A percentile compares a stretch with the other conserved stretches of the same genome.
These are phyloP conservation scores for Colletes collaris DNA, from an alignment of 2,888 invertebrate genomes.

Conservation along the genomic window DNA sequence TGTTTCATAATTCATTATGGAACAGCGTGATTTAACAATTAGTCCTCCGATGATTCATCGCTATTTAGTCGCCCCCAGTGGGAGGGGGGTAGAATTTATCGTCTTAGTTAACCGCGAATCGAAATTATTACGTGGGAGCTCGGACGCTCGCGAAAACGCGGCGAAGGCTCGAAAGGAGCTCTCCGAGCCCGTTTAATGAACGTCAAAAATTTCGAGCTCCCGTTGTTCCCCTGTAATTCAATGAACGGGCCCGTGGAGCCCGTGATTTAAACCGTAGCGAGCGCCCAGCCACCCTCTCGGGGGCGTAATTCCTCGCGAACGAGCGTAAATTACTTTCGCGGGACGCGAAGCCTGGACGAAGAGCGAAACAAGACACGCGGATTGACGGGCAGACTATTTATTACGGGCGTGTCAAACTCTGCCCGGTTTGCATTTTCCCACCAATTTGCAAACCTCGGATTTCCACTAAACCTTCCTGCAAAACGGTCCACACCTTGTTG, in stretches of 20 bases:
- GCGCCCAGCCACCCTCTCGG: not conserved
- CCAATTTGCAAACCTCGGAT: too few relatives aligned
- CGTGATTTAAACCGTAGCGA: slow-evolving; percentile 16
- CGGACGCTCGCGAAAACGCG: not conserved
- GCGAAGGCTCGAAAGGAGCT: slow-evolving; percentile 5
- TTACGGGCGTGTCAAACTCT: too few relatives aligned
- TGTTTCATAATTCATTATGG: slow-evolving; percentile 46
- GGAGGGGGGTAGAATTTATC: slow-evolving; percentile 42
- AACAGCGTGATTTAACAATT: slow-evolving; percentile 56
- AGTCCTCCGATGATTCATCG: slow-evolving; percentile 28
- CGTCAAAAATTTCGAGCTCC: slow-evolving; percentile 39
- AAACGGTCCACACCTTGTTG: too few relatives aligned
- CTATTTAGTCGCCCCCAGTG: slow-evolving; percentile 10
- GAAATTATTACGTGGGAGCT: slow-evolving; percentile 21
- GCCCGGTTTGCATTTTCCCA: too few relatives aligned
- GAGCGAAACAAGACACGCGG: slow-evolving; percentile 6
- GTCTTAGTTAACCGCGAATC: slow-evolving; percentile 38
- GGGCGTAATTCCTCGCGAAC: slow-evolving; percentile 6
- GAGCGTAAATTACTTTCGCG: slow-evolving; percentile 16
- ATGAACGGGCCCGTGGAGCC: slow-evolving; percentile 1
- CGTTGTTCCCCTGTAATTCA: slow-evolving; percentile 9
- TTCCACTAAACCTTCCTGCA: too few relatives aligned
- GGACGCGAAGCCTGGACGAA: not conserved
- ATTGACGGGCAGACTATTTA: not conserved
- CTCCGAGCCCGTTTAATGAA: slow-evolving; percentile 31